Evolutionary conservation across 2,113 vertebrate genomes (phyloP).

Genomic region (Eidolon helvum): DNA sequence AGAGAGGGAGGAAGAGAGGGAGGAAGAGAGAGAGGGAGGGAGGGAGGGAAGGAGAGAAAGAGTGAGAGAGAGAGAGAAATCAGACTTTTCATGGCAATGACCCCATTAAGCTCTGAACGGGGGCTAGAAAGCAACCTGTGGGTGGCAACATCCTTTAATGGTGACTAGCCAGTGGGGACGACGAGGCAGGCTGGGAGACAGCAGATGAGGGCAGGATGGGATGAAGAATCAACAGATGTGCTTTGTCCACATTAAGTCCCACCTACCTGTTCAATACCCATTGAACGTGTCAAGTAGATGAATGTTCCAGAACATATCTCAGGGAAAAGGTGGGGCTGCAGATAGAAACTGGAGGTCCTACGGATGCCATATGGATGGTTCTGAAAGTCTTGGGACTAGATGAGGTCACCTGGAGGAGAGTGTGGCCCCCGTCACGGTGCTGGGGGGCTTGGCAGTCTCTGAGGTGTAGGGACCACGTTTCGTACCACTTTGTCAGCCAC

Average conservation of each 20-base stretch:
- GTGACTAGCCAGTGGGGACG: background rate
- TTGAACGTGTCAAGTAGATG: background rate
- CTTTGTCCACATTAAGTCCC: rapidly evolving
- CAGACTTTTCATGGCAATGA: background rate
- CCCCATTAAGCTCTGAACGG: background rate
- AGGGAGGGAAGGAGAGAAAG: too few species aligned
- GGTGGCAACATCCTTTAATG: background rate
- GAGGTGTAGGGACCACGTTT: background rate
- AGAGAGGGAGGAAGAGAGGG: too few species aligned
- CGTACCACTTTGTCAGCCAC: background rate
- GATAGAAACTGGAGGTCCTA: background rate
- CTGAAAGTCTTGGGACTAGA: background rate
- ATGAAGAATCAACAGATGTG: background rate
- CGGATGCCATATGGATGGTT: background rate
- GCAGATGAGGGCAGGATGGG: background rate
- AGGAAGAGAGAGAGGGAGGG: too few species aligned
- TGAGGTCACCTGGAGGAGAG: background rate
- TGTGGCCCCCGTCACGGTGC: background rate
- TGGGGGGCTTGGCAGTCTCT: background rate
- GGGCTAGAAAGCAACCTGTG: background rate
- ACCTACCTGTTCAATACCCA: background rate
- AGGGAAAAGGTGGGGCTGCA: background rate
- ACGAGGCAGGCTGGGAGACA: background rate
- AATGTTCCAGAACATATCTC: background rate
- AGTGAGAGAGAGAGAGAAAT: background rate